phyloP scores from a whole-genome alignment of 1,140 invertebrate genomes.

The Drosophila malerkotliana region DNA sequence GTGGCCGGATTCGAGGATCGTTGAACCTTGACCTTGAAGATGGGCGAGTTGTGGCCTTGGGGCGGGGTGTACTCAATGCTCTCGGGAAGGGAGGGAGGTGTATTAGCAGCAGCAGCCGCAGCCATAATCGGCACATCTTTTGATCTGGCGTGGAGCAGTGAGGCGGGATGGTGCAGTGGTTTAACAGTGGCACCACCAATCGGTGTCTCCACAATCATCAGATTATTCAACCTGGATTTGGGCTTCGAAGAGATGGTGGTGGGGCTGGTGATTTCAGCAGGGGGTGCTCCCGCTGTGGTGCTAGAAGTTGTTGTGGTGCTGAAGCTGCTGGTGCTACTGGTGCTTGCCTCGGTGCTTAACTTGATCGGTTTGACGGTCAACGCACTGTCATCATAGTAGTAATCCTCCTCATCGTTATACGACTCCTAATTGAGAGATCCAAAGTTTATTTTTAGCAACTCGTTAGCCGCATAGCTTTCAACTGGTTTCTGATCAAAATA shows the following conservation, averaged over 20 bases:
- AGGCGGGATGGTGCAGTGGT: conserved; percentile 1
- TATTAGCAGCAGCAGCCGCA: conserved; percentile 6
- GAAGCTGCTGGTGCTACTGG: conserved; percentile 13
- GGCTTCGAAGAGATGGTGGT: conserved; percentile 23
- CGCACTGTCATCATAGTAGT: conserved; percentile 80
- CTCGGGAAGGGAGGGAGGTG: conserved; percentile 23
- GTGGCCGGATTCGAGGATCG: conserved; percentile 38
- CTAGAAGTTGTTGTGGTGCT: conserved; percentile 15
- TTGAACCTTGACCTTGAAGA: conserved; percentile 76
- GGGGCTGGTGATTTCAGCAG: conserved; percentile 8
- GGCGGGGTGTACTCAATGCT: conserved; percentile 65
- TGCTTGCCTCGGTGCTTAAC: conserved; percentile 46
- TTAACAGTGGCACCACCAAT: conserved; percentile 35
- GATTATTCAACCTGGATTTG: conserved; percentile 50
- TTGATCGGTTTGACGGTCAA: conserved; percentile 78
- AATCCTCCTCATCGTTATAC: conserved; percentile 74
- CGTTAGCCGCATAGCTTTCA: conserved; percentile 9
- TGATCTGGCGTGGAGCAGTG: conserved; percentile 42
- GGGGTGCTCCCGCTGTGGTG: conserved; percentile 6
- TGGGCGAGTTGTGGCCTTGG: conserved; percentile 66
- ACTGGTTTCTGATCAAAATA: conserved; percentile 46
- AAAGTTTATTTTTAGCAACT: conserved; percentile 61
- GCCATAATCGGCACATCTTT: conserved; percentile 50
- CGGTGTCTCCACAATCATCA: conserved; percentile 65
- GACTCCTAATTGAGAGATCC: conserved; percentile 61